Evolutionary conservation across 2,888 invertebrate species (phyloP).

Genomic region (Corbicula japonica): DNA sequence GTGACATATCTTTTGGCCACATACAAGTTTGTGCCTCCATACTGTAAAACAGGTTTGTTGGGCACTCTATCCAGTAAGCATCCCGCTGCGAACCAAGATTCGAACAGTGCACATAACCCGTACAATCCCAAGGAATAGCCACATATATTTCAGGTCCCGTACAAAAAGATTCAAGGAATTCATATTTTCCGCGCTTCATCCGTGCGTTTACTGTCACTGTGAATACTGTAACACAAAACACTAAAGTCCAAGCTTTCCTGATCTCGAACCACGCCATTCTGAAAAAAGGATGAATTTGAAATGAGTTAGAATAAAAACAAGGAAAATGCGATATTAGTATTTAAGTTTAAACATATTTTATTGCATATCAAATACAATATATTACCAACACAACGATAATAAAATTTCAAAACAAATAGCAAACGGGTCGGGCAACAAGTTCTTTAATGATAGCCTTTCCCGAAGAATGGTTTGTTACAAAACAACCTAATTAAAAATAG

Average conservation of each 20-base stretch:
- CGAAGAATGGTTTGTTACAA: no score
- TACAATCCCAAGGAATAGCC: conserved; percentile 72
- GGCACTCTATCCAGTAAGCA: conserved; percentile 71
- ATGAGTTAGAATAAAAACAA: no score
- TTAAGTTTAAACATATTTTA: no score
- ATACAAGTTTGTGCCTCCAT: conserved; percentile 66
- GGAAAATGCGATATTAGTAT: no score
- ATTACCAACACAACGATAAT: no score
- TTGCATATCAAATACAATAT: no score
- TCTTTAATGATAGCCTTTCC: no score
- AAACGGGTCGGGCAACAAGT: no score
- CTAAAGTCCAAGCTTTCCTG: conserved; percentile 2
- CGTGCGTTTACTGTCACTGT: conserved; percentile 40
- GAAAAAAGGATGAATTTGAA: no score
- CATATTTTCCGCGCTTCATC: conserved; percentile 60
- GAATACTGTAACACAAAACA: conserved; percentile 12
- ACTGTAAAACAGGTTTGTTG: conserved; percentile 64
- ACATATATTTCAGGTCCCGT: conserved; percentile 66
- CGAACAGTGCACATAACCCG: conserved; percentile 70
- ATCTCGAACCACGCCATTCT: conserved; percentile 32
- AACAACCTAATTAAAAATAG: no score
- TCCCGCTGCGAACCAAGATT: conserved; percentile 53
- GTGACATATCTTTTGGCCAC: conserved; percentile 66
- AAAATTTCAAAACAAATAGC: no score
- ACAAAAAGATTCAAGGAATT: conserved; percentile 67